Evolutionary conservation across 2,797 vertebrate species (phyloP).

Genomic region (Lacerta bilineata): DNA sequence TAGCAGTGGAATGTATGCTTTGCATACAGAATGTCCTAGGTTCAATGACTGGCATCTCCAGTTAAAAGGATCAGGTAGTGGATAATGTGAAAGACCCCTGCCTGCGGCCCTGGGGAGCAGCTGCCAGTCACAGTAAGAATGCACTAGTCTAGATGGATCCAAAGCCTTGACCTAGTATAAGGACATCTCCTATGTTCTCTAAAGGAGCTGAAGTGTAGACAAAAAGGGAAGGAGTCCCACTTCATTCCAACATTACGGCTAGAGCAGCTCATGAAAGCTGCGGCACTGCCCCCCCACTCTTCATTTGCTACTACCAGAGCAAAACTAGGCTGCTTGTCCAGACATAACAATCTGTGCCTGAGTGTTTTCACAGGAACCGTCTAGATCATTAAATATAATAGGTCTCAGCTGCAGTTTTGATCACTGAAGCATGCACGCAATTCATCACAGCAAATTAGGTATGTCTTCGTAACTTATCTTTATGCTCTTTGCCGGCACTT

Average conservation of each 20-base stretch:
- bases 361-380: conserved; percentile 78
- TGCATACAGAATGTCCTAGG: not conserved
- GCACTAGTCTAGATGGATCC: not conserved
- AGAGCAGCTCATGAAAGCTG: not conserved
- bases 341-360: conserved; percentile 73
- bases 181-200: not conserved
- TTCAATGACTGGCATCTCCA: not conserved
- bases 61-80: not conserved
- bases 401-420: conserved; percentile 84
- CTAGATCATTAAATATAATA: conserved; percentile 81
- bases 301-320: conserved; percentile 53
- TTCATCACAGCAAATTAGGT: conserved; percentile 85
- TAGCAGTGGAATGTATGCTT: not conserved
- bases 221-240: not conserved
- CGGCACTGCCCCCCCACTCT: conserved; percentile 33
- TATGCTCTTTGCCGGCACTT: conserved; percentile 70
- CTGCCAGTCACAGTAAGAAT: not conserved
- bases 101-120: not conserved
- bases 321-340: conserved; percentile 64
- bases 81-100: not conserved
- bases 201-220: not conserved
- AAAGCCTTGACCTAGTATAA: not conserved
- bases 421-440: conserved; percentile 79
- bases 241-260: not conserved
- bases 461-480: conserved; percentile 76